Evolutionary conservation across 2,888 invertebrate species (phyloP), one percentile per base, ranked within the genome.

Genomic region (Oxycera nigricornis): DNA sequence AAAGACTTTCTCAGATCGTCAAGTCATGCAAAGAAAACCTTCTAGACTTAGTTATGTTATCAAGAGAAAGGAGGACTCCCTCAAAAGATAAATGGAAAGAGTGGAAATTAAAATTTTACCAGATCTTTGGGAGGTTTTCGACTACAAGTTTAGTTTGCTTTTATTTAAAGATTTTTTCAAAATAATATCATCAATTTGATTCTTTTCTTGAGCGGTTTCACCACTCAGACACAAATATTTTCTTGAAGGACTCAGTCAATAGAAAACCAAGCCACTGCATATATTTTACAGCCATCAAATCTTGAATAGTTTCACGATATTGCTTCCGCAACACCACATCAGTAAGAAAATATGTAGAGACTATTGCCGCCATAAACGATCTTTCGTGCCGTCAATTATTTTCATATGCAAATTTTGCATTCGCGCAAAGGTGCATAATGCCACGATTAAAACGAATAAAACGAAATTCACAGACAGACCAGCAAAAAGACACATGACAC

Each of bases 381-480:
- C 75, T 73, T 74, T 76, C 76, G 74, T 76, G 76, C 73, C 72
- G 73, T 52, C 72, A 72, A 76, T 76, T 72, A 76, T 76, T 76
- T 74, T 68, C 73, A 73, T 76, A 76, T 76, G 76, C 76, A 76
- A 76, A 76, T 76, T 76, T 68, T 17, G 3, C 50, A 61, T 61
- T 41, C 41, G 41, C 50, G 61, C 30, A 30, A 20, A 70, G 46
- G 31, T 73, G 73, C 73, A 73, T 20, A 52, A 70, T 70, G 46
- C 22, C 30, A 28, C 41, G 4, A 65, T 20, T 20, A n/a, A n/a
- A n/a, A 17, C 2, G 41, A 41, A 67, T 50, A 68, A 22, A 67
- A 52, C 14, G 4, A n/a, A 26, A 28, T 68, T n/a, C 68, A 65
- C 24, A 65, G 65, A 2, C 39, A 24, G 28, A 9, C 2, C 9